These are phyloP conservation scores for Marasmarcha lunaedactyla DNA, from an alignment of 2,888 invertebrate species.

Conservation along the genomic window DNA sequence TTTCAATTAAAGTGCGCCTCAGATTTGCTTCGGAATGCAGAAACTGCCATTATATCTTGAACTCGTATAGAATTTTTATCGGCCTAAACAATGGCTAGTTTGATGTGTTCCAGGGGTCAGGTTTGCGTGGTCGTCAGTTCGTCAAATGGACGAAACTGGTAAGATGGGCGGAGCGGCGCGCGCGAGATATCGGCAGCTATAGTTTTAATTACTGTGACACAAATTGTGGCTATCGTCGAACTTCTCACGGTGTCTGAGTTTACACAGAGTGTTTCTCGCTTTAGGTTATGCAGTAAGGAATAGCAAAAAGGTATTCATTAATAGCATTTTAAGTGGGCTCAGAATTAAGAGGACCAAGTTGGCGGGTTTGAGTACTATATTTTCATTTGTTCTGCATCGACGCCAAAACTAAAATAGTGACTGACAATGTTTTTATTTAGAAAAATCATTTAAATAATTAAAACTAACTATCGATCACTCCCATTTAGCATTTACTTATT, in stretches of 20 bases:
- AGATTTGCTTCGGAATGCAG: constrained; percentile 50
- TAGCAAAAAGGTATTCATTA: no score
- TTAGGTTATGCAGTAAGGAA: neutral
- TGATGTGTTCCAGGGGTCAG: constrained; percentile 24
- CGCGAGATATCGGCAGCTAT: constrained; percentile 60
- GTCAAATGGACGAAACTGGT: constrained; percentile 54
- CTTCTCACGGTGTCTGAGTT: constrained; percentile 67
- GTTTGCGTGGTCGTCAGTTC: constrained; percentile 36
- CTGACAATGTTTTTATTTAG: no score
- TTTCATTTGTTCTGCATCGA: no score
- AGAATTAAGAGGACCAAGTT: no score
- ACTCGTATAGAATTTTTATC: constrained; percentile 23
- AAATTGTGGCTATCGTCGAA: constrained; percentile 63
- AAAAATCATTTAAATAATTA: no score
- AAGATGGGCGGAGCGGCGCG: constrained; percentile 42
- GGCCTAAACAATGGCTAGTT: constrained; percentile 2
- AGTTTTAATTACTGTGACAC: constrained; percentile 70
- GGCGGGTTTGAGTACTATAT: no score
- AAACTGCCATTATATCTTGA: constrained; percentile 37
- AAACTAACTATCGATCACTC: no score
- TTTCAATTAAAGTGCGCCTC: constrained; percentile 64
- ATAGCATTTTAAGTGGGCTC: no score
- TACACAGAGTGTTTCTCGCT: constrained; percentile 25
- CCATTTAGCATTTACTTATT: no score
- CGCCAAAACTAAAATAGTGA: no score